phyloP scores from a whole-genome alignment of 2,797 vertebrate species.

The Pogoniulus pusillus region DNA sequence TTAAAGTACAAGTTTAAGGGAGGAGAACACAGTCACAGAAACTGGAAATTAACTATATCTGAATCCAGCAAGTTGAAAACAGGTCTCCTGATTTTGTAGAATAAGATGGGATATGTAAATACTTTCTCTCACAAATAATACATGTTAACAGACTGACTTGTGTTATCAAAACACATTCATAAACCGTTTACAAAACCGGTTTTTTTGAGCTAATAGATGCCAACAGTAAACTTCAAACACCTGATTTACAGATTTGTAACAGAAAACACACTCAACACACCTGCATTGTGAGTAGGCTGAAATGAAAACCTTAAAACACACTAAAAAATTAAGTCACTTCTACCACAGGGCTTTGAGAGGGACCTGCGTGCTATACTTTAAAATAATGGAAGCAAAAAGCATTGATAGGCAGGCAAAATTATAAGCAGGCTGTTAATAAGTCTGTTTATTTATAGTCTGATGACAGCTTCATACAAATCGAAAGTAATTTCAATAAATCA shows the following conservation, averaged over 20 bases:
- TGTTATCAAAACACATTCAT: neutral
- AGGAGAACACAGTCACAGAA: neutral
- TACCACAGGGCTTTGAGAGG: neutral
- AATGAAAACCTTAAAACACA: neutral
- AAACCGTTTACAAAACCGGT: neutral
- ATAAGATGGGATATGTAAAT: neutral
- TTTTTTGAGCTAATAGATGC: neutral
- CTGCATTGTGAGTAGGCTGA: neutral
- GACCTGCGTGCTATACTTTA: accelerated
- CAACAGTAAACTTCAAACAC: neutral
- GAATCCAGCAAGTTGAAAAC: neutral
- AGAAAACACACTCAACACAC: neutral
- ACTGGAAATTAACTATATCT: neutral
- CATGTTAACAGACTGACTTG: neutral
- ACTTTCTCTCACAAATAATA: neutral
- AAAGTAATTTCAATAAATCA: neutral
- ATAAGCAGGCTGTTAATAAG: neutral
- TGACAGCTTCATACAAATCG: neutral
- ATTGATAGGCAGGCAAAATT: neutral
- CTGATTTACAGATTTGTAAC: neutral
- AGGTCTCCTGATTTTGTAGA: neutral
- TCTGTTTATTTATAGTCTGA: neutral
- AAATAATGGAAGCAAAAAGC: accelerated
- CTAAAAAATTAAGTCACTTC: neutral
- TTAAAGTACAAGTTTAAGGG: neutral